A percentile compares a stretch with the other conserved stretches of the same genome.
phyloP scores from a whole-genome alignment of 1,140 invertebrate species.

The Drosophila nannoptera region DNA sequence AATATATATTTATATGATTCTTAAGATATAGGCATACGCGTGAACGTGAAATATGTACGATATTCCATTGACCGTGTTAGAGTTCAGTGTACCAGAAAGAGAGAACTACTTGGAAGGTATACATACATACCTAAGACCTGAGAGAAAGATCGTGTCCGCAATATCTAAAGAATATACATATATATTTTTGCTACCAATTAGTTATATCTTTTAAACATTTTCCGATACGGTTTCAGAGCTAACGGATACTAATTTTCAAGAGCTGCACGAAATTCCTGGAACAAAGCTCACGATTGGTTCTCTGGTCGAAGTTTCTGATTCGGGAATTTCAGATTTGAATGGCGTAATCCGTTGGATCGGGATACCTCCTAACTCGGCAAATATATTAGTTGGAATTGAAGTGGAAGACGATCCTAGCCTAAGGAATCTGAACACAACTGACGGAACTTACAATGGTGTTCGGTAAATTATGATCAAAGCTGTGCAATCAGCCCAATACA shows the following conservation, averaged over 20 bases:
- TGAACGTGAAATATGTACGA: conserved; percentile 45
- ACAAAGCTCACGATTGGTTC: conserved; percentile 84
- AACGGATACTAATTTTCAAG: conserved; percentile 34
- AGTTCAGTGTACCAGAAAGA: conserved; percentile 50
- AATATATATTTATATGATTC: not conserved
- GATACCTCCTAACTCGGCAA: conserved; percentile 60
- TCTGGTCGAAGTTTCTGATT: conserved; percentile 84
- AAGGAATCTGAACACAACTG: conserved; percentile 82
- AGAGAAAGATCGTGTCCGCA: not conserved
- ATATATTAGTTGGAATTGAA: conserved; percentile 81
- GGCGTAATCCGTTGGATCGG: conserved; percentile 95
- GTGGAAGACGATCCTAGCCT: conserved; percentile 87
- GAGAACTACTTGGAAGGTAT: conserved; percentile 32
- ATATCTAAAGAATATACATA: not conserved
- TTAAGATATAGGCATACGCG: not conserved
- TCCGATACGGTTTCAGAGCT: conserved; percentile 32
- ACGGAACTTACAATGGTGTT: conserved; percentile 87
- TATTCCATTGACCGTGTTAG: conserved; percentile 74
- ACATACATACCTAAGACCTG: not conserved
- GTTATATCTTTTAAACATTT: not conserved
- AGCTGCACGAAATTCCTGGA: conserved; percentile 77
- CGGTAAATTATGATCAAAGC: conserved; percentile 47
- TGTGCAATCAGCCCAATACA: too few species aligned
- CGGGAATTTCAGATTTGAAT: conserved; percentile 80
- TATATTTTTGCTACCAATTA: not conserved